A percentile compares a stretch with the other conserved stretches of the same genome.
Evolutionary conservation across 2,888 invertebrate genomes (phyloP).

Genomic region (Cosmopolites sordidus): DNA sequence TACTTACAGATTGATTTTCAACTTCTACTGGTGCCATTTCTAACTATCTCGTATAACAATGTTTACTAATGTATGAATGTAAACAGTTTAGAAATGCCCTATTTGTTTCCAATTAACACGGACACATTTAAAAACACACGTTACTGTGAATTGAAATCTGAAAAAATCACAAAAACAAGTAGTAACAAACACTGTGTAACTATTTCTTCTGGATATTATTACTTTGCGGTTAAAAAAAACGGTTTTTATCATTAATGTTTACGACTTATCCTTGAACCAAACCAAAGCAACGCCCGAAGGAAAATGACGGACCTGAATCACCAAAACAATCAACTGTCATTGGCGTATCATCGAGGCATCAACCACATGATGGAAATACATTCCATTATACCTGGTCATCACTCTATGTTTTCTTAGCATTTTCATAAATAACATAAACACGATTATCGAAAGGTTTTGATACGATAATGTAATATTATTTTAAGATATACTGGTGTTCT

Average conservation of each 20-base stretch:
- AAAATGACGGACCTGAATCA: constrained; percentile 2
- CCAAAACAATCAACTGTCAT: neutral
- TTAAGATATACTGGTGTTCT: no score
- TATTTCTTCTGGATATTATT: neutral
- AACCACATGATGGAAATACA: no score
- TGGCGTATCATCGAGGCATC: no score
- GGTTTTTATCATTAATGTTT: neutral
- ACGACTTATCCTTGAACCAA: constrained; percentile 7
- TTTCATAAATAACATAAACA: no score
- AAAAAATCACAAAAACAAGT: no score
- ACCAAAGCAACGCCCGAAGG: constrained; percentile 8
- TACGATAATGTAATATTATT: no score
- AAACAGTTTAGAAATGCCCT: neutral
- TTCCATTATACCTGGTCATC: no score
- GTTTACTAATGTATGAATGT: neutral
- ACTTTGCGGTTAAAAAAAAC: neutral
- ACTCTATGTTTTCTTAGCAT: no score
- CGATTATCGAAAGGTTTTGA: no score
- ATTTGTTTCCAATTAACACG: neutral
- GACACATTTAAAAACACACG: neutral
- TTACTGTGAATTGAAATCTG: no score
- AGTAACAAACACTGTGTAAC: no score
- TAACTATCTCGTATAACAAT: neutral
- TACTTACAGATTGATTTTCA: constrained; percentile 36
- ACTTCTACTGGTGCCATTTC: constrained; percentile 39